phyloP scores from a whole-genome alignment of 2,797 vertebrate genomes.

The Epinephelus awoara region DNA sequence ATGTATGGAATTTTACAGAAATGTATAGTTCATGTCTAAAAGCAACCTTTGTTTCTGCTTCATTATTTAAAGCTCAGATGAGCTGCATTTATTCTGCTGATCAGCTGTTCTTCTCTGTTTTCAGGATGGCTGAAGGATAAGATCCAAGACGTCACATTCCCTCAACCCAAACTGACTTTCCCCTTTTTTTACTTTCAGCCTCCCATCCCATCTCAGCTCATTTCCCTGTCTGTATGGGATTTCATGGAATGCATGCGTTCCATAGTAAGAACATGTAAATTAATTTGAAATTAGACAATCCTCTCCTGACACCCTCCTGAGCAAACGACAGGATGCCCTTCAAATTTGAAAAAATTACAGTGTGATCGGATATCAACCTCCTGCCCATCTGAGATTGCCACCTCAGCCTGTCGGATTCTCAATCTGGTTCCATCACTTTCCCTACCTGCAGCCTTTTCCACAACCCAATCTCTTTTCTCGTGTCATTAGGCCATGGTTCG shows the following conservation, averaged over 20 bases:
- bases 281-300: conserved; percentile 8
- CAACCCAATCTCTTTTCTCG: conserved; percentile 59
- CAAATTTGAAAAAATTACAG: conserved; percentile 22
- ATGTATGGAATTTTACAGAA: neutral
- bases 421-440: conserved; percentile 41
- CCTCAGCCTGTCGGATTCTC: conserved; percentile 31
- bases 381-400: conserved; percentile 43
- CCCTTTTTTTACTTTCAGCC: conserved; percentile 11
- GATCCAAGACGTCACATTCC: conserved; percentile 47
- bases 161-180: conserved; percentile 52
- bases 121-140: conserved; percentile 78
- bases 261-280: conserved; percentile 29
- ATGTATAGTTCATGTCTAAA: neutral
- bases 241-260: conserved; percentile 33
- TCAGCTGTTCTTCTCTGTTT: conserved; percentile 58
- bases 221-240: conserved; percentile 17
- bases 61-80: conserved; percentile 7
- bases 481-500: conserved; percentile 88
- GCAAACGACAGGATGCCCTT: conserved; percentile 37
- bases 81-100: conserved; percentile 18
- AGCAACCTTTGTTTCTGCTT: conserved; percentile 2
- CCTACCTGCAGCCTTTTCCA: conserved; percentile 64
- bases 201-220: conserved; percentile 15
- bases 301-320: conserved; percentile 17
- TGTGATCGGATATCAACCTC: conserved; percentile 50